phyloP scores from a whole-genome alignment of 2,888 invertebrate genomes.

The Leucophora obtusa region DNA sequence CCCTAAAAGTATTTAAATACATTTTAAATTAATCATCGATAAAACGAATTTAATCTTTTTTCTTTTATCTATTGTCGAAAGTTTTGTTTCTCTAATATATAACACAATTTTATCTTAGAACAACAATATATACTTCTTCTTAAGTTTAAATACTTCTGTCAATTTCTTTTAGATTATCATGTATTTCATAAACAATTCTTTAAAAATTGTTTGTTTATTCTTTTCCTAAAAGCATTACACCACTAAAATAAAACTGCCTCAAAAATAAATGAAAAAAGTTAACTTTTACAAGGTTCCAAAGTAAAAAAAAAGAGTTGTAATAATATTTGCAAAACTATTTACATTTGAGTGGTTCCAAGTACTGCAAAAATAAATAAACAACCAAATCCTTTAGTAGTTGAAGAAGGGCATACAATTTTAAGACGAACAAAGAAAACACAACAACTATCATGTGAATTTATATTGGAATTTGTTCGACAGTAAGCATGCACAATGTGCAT shows the following conservation, averaged over 20 bases:
- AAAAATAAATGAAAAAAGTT: neutral
- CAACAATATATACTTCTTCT: neutral
- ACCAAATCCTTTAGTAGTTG: slow-evolving; percentile 13
- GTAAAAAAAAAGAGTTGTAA: slow-evolving; percentile 69
- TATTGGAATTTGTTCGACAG: slow-evolving; percentile 54
- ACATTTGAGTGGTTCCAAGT: slow-evolving; percentile 65
- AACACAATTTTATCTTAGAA: neutral
- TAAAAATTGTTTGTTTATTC: slow-evolving; percentile 22
- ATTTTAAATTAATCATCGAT: no score
- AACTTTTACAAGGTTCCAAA: slow-evolving; percentile 24
- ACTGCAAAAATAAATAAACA: neutral
- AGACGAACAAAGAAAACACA: neutral
- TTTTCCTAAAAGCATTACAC: neutral
- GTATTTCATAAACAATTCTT: slow-evolving; percentile 34
- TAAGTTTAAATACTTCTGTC: slow-evolving; percentile 48
- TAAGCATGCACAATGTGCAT: slow-evolving; percentile 7
- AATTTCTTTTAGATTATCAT: slow-evolving; percentile 38
- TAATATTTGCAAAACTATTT: slow-evolving; percentile 76
- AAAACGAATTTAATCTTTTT: no score
- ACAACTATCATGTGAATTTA: slow-evolving; percentile 51
- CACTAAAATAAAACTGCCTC: neutral
- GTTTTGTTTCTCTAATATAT: neutral
- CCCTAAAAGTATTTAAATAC: no score
- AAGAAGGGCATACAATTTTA: neutral
- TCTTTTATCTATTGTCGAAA: neutral